Conservation (phyloP, 2,888 invertebrate genomes). For the Phlogophora meticulosa region DNA sequence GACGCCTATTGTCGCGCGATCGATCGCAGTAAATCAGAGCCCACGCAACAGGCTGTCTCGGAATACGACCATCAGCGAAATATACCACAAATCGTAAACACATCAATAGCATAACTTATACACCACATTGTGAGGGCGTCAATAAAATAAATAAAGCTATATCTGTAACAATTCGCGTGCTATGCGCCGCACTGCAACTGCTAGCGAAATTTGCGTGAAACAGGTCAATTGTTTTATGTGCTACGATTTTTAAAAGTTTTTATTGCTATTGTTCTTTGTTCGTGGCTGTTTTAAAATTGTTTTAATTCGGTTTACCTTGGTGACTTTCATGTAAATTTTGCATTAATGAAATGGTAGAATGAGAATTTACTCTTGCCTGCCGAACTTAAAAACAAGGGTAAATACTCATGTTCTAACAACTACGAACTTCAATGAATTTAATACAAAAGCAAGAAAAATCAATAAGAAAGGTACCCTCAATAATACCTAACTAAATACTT, state of each 20-base stretch:
- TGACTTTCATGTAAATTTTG: slow-evolving; percentile 20
- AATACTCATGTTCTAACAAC: slow-evolving; percentile 35
- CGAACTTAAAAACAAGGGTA: slow-evolving; percentile 4
- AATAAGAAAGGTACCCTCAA: slow-evolving; percentile 55
- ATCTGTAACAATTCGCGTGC: slow-evolving; percentile 60
- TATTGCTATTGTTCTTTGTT: slow-evolving; percentile 41
- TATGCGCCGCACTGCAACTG: slow-evolving; percentile 41
- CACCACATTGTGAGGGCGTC: slow-evolving; percentile 76
- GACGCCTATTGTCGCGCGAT: slow-evolving; percentile 69
- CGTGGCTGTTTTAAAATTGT: slow-evolving; percentile 26
- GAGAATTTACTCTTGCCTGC: no score
- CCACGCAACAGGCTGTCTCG: slow-evolving; percentile 79
- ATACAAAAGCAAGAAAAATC: slow-evolving; percentile 42
- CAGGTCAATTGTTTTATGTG: slow-evolving; percentile 37
- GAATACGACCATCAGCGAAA: slow-evolving; percentile 65
- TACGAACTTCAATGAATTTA: slow-evolving; percentile 29
- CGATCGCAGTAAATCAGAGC: slow-evolving; percentile 82
- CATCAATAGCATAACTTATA: slow-evolving; percentile 72
- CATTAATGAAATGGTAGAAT: slow-evolving; percentile 11
- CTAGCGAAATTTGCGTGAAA: slow-evolving; percentile 54
- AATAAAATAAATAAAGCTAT: slow-evolving; percentile 80
- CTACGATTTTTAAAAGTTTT: slow-evolving; percentile 45
- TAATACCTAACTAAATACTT: slow-evolving; percentile 69
- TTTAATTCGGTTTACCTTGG: slow-evolving; percentile 10
- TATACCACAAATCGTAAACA: slow-evolving; percentile 73